Evolutionary conservation across 35 echinoderm and acorn worm genomes (phyloP).

Genomic region (Heliocidaris tuberculata): DNA sequence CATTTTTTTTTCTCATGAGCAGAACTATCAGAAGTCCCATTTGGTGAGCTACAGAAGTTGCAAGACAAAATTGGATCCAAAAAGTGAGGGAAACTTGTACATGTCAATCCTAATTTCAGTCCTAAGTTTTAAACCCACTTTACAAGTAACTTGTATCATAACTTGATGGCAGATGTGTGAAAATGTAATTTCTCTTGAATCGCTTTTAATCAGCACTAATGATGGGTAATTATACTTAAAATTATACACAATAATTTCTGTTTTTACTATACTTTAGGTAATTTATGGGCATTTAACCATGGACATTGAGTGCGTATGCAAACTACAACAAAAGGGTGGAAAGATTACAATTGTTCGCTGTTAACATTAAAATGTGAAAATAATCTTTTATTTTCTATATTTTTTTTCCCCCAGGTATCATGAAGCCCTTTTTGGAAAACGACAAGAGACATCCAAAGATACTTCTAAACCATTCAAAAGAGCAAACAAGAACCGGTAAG

Average conservation of each 20-base stretch:
- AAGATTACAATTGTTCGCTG: background rate
- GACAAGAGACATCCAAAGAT: background rate
- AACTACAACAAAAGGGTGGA: background rate
- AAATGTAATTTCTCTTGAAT: background rate
- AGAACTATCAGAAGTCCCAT: constrained; percentile 81
- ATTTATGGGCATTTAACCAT: background rate
- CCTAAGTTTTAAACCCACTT: background rate
- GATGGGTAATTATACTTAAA: background rate
- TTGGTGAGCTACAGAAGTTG: constrained; percentile 77
- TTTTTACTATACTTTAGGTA: too few species aligned
- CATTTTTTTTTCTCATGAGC: background rate
- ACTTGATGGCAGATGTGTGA: background rate
- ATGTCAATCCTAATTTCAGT: too few species aligned
- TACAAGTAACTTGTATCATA: background rate
- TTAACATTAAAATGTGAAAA: background rate
- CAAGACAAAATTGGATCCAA: constrained; percentile 77
- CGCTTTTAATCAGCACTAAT: background rate
- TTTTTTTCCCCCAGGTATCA: constrained; percentile 56
- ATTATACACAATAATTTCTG: too few species aligned
- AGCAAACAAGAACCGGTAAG: constrained; percentile 47
- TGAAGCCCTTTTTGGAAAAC: constrained; percentile 74
- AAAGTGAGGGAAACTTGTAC: constrained; percentile 58
- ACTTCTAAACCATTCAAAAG: constrained; percentile 50
- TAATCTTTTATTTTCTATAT: background rate
- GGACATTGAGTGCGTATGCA: background rate